A percentile compares a stretch with the other conserved stretches of the same genome.
These are phyloP conservation scores for Acanthosepion pharaonis DNA, from an alignment of 2,888 invertebrate species.

Conservation along the genomic window DNA sequence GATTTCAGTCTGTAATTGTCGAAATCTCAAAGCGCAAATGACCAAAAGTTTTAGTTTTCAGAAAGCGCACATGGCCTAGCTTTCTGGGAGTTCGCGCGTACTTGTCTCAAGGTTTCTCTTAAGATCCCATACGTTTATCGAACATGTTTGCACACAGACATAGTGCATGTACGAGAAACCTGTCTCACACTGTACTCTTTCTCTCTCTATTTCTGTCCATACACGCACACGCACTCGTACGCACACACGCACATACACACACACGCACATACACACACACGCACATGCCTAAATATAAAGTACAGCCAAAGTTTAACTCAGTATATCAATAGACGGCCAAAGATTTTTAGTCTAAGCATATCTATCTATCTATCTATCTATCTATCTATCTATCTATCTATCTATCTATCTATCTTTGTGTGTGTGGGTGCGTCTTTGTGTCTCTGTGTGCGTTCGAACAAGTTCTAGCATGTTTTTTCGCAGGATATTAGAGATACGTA, in stretches of 20 bases:
- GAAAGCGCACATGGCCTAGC: neutral
- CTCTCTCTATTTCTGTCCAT: no score
- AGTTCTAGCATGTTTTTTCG: no score
- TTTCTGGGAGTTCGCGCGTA: neutral
- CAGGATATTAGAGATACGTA: no score
- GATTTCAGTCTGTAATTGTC: neutral
- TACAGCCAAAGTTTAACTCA: neutral
- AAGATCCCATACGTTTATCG: neutral
- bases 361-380: no score
- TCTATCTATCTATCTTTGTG: no score
- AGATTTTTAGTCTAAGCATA: no score
- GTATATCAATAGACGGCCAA: no score
- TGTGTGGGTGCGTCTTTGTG: no score
- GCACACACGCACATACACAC: rapidly evolving
- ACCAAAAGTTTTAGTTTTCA: neutral
- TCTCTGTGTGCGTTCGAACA: no score
- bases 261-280: neutral
- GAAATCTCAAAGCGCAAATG: neutral
- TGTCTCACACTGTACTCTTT: neutral
- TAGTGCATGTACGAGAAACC: neutral
- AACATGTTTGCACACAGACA: neutral
- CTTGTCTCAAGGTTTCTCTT: neutral
- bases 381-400: no score
- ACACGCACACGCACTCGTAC: neutral
- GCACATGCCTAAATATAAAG: neutral